Evolutionary conservation across 1,140 invertebrate genomes (phyloP).

Genomic region (Harpegnathos saltator): DNA sequence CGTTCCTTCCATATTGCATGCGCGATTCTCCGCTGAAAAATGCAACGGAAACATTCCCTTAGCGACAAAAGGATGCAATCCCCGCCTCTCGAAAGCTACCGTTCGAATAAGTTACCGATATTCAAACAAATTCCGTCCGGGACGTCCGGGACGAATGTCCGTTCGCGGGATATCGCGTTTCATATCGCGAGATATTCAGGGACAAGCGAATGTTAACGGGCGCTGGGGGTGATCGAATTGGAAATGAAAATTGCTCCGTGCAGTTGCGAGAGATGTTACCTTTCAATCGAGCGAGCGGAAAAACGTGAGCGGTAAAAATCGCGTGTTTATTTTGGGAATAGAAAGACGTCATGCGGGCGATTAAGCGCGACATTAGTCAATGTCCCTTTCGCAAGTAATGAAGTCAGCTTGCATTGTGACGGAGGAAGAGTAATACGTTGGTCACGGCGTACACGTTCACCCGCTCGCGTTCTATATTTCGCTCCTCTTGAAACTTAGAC

Average conservation of each 20-base stretch:
- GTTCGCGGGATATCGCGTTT: not conserved
- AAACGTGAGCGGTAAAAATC: not conserved
- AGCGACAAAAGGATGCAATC: not conserved
- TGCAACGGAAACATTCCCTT: slow-evolving; percentile 5
- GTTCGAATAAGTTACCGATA: slow-evolving; percentile 1
- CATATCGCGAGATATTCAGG: not conserved
- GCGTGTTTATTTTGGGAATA: not conserved
- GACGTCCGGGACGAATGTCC: not conserved
- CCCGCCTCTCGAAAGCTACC: not conserved
- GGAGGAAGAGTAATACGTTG: not conserved
- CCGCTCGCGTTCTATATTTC: too few species aligned
- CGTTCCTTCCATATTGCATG: not conserved
- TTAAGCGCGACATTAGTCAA: not conserved
- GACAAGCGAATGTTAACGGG: slow-evolving; percentile 10
- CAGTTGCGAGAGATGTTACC: not conserved
- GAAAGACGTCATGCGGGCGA: not conserved
- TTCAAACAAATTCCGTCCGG: slow-evolving; percentile 32
- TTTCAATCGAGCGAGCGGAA: not conserved
- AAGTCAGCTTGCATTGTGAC: not conserved
- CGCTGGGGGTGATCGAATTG: slow-evolving; percentile 8
- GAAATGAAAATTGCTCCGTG: not conserved
- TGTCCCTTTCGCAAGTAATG: not conserved
- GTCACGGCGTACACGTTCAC: not conserved
- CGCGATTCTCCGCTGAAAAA: slow-evolving; percentile 10
- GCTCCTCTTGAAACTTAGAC: too few species aligned